Evolutionary conservation across 2,888 invertebrate genomes (phyloP).

Genomic region (Bruchidius siliquastri): DNA sequence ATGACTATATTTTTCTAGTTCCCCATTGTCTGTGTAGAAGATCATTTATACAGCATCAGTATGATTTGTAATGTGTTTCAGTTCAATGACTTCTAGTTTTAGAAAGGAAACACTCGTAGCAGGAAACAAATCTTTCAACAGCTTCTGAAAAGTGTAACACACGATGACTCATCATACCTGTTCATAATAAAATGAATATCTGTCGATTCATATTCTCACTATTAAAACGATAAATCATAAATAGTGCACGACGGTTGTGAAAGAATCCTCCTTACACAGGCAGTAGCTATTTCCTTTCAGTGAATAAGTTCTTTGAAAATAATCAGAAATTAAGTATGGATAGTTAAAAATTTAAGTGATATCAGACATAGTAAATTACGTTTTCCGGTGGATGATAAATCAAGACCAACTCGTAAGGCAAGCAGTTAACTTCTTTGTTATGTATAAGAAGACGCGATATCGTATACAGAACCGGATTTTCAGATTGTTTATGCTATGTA

Average conservation of each 20-base stretch:
- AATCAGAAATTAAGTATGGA: constrained; percentile 12
- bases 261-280: background rate
- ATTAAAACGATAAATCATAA: background rate
- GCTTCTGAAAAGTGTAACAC: background rate
- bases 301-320: background rate
- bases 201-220: background rate
- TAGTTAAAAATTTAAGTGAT: constrained; percentile 14
- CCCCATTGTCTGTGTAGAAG: too few relatives aligned
- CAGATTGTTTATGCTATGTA: background rate
- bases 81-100: too few relatives aligned
- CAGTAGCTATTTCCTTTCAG: constrained; percentile 1
- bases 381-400: constrained; percentile 16
- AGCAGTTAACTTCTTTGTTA: background rate
- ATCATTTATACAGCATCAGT: too few relatives aligned
- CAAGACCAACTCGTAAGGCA: background rate
- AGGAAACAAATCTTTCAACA: background rate
- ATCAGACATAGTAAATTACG: constrained; percentile 18
- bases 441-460: background rate
- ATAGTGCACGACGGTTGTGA: background rate
- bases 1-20: too few relatives aligned
- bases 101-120: background rate
- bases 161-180: background rate
- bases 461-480: background rate
- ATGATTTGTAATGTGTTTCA: too few relatives aligned
- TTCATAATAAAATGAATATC: background rate